phyloP scores from a whole-genome alignment of 1,140 invertebrate genomes.

The Atta colombica region DNA sequence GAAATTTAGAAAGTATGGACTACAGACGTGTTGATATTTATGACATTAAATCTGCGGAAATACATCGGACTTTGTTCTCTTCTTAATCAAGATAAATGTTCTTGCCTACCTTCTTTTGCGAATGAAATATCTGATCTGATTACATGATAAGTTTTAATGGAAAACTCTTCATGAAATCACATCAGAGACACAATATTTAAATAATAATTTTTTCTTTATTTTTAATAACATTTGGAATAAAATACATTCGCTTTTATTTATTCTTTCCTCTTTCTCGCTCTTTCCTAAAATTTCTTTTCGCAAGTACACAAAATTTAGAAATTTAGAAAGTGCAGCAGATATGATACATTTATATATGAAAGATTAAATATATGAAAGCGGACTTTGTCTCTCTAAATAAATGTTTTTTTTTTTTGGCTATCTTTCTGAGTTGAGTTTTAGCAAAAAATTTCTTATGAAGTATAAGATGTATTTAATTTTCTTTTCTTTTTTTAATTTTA shows the following conservation, averaged over 20 bases:
- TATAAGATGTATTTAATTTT: not conserved
- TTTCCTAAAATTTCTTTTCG: not conserved
- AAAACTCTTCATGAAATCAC: no score
- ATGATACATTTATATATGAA: not conserved
- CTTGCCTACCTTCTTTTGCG: not conserved
- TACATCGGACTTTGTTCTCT: not conserved
- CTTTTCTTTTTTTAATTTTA: not conserved
- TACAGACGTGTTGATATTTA: not conserved
- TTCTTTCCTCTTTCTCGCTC: not conserved
- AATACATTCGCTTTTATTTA: not conserved
- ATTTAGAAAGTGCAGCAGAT: not conserved
- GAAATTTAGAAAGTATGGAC: no score
- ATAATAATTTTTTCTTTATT: not conserved
- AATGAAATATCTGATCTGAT: no score
- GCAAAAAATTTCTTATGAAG: not conserved
- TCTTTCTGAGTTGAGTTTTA: not conserved
- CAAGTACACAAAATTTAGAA: not conserved
- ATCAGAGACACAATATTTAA: not conserved
- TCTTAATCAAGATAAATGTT: not conserved
- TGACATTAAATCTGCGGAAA: not conserved
- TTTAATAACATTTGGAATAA: not conserved
- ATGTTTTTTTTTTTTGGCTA: not conserved
- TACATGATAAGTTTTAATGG: no score
- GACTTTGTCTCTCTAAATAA: constrained; percentile 1
- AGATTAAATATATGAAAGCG: not conserved